Percentiles rank a stretch among this genome's conserved stretches.
These are phyloP conservation scores for Anneissia japonica DNA, from an alignment of 35 echinoderm and acorn worm genomes.

Conservation along the genomic window DNA sequence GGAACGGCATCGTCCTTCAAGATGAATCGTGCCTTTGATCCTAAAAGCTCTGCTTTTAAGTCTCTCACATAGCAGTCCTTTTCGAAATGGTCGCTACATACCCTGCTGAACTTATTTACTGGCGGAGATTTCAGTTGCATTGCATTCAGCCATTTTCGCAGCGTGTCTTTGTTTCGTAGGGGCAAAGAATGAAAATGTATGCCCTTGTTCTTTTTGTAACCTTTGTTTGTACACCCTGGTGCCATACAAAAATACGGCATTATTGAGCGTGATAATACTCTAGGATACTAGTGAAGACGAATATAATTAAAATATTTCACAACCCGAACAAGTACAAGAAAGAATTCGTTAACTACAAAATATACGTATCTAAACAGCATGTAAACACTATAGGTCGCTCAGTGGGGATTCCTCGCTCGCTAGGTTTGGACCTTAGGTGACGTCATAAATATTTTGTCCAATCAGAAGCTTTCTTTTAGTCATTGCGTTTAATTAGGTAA, in stretches of 20 bases:
- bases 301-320: not conserved
- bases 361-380: no score
- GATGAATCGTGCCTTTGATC: not conserved
- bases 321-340: no score
- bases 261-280: not conserved
- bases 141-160: not conserved
- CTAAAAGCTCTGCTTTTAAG: not conserved
- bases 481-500: not conserved
- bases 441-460: not conserved
- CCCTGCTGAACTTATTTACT: not conserved
- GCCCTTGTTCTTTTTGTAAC: not conserved
- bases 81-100: not conserved
- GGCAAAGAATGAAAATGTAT: not conserved
- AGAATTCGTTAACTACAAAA: no score
- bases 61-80: not conserved
- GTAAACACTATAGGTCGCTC: not conserved
- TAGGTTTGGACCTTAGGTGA: not conserved
- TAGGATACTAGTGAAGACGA: not conserved
- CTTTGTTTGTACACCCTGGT: not conserved
- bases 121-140: not conserved
- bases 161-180: not conserved
- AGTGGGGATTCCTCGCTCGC: not conserved
- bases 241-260: not conserved
- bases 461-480: not conserved
- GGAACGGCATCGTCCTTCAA: not conserved